Evolutionary conservation across 2,888 invertebrate genomes (phyloP).

Genomic region (Colostygia pectinataria): DNA sequence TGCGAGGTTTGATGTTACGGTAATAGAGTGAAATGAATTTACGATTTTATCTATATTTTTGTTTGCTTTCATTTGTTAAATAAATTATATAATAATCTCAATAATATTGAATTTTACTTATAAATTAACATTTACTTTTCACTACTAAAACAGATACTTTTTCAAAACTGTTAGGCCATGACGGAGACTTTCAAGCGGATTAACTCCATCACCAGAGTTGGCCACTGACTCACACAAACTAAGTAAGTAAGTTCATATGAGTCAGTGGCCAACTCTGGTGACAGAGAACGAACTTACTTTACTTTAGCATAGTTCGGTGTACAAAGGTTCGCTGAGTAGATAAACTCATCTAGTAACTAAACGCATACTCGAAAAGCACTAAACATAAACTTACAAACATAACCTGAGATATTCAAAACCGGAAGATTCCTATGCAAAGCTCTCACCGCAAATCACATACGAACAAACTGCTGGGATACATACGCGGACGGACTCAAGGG

Average conservation of each 20-base stretch:
- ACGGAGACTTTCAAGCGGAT: no score
- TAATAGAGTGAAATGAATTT: slow-evolving; percentile 23
- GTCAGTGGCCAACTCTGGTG: no score
- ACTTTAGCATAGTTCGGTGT: background rate
- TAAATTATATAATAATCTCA: no score
- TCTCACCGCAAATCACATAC: slow-evolving; percentile 29
- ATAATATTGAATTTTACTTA: no score
- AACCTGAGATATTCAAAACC: slow-evolving; percentile 18
- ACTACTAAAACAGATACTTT: no score
- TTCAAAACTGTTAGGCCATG: no score
- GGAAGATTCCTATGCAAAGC: slow-evolving; percentile 31
- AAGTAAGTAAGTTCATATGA: no score
- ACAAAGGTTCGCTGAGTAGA: background rate
- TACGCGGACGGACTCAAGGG: slow-evolving; percentile 6
- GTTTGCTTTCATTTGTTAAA: background rate
- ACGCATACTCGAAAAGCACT: slow-evolving; percentile 16
- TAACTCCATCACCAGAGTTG: no score
- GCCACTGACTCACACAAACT: no score
- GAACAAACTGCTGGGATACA: slow-evolving; percentile 18
- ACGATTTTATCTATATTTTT: slow-evolving; percentile 5
- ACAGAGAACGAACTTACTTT: background rate
- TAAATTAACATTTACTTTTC: no score
- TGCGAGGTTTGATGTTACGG: slow-evolving; percentile 41
- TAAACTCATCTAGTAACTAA: background rate
- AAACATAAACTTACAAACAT: slow-evolving; percentile 26